phyloP scores from a whole-genome alignment of 2,797 vertebrate genomes.

The Tangara arthus region DNA sequence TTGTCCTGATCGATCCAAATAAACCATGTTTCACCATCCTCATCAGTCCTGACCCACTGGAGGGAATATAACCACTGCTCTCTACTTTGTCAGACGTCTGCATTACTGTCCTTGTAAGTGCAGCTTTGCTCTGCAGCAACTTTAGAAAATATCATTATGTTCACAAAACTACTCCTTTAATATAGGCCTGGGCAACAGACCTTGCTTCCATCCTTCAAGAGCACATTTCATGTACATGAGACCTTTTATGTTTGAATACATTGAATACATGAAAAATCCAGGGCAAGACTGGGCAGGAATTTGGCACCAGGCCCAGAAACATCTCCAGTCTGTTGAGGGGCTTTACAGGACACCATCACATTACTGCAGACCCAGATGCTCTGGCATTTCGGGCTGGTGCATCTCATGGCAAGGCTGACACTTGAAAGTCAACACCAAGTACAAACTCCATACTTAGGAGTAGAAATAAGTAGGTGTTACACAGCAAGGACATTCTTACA shows the following conservation, averaged over 20 bases:
- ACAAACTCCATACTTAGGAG: neutral
- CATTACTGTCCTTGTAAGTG: fast-evolving
- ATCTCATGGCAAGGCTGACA: neutral
- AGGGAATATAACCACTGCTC: neutral
- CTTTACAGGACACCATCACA: neutral
- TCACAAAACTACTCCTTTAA: neutral
- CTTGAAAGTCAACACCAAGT: neutral
- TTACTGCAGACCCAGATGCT: neutral
- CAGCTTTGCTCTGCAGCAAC: neutral
- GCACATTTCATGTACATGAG: neutral
- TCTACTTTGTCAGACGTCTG: neutral
- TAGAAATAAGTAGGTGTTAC: neutral
- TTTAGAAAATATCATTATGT: neutral
- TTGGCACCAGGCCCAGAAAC: neutral
- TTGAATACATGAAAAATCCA: neutral
- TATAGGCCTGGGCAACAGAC: neutral
- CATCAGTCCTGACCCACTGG: neutral
- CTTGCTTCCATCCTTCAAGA: neutral
- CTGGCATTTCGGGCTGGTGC: neutral
- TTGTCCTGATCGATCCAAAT: neutral
- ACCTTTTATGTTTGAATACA: neutral
- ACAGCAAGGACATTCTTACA: neutral
- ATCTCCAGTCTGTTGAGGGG: neutral
- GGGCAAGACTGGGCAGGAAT: neutral
- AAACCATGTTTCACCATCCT: neutral